These are phyloP conservation scores for Montipora efflorescens DNA, from an alignment of 64 coral and sea anemone species.

Conservation along the genomic window DNA sequence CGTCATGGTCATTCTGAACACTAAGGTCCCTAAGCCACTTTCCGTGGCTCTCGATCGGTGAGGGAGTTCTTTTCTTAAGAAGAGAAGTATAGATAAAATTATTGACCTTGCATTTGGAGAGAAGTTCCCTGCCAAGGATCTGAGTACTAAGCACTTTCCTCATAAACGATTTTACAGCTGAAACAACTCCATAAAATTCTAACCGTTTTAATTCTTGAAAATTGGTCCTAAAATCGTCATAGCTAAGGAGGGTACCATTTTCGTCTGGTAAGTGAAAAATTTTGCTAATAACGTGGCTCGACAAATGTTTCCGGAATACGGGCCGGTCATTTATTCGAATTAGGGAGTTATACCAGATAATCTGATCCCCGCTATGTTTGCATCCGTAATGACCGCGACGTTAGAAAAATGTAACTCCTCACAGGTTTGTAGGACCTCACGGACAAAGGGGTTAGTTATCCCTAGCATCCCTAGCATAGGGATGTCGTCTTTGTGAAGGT, in stretches of 20 bases:
- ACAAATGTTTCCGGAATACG: constrained; percentile 1
- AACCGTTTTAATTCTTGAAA: constrained; percentile 6
- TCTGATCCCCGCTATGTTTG: neutral
- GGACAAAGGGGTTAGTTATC: neutral
- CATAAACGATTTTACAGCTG: neutral
- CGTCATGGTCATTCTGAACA: neutral
- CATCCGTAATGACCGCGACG: neutral
- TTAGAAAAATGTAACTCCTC: neutral
- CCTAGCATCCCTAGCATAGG: neutral
- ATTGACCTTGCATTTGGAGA: neutral
- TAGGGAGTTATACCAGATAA: constrained; percentile 5
- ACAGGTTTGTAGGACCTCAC: neutral
- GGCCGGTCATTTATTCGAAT: neutral
- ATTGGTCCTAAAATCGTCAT: neutral
- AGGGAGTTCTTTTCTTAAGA: too few relatives aligned
- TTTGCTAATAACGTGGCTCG: constrained; percentile 3
- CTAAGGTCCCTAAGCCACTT: neutral
- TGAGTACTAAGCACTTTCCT: neutral
- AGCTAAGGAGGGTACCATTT: constrained; percentile 9
- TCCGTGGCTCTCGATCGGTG: neutral
- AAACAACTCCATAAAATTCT: constrained; percentile 2
- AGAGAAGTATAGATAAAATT: neutral
- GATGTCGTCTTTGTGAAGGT: neutral
- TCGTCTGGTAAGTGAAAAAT: neutral
- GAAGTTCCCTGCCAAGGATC: neutral